Percentiles rank a stretch among this genome's conserved stretches.
Evolutionary conservation across 2,888 invertebrate species (phyloP).

Genomic region (Latheticus oryzae): DNA sequence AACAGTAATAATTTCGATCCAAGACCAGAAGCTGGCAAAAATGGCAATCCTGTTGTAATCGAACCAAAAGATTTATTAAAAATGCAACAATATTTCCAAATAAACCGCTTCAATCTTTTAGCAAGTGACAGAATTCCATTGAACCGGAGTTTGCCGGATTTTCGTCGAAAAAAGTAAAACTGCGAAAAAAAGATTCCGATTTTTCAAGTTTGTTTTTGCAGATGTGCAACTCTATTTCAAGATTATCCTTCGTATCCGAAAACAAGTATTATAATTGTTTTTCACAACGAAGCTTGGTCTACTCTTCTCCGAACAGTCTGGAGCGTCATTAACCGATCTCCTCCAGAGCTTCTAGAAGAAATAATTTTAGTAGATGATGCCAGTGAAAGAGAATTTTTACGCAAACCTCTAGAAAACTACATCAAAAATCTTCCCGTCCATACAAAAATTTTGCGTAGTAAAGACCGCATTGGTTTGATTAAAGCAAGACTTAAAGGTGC

Average conservation of each 20-base stretch:
- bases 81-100: conserved; percentile 82
- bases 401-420: conserved; percentile 75
- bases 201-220: conserved; percentile 59
- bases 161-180: conserved; percentile 77
- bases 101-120: conserved; percentile 89
- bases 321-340: conserved; percentile 92
- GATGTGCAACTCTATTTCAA: conserved; percentile 73
- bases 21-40: conserved; percentile 78
- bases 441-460: conserved; percentile 75
- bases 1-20: conserved; percentile 85
- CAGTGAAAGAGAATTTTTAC: conserved; percentile 80
- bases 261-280: conserved; percentile 94
- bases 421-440: conserved; percentile 72
- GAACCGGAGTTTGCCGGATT: conserved; percentile 86
- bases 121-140: conserved; percentile 90
- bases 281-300: conserved; percentile 99
- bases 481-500: conserved; percentile 86
- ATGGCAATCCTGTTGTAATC: conserved; percentile 83
- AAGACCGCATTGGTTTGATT: conserved; percentile 80
- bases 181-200: conserved; percentile 1
- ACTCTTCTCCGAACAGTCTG: conserved; percentile 94
- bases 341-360: conserved; percentile 79
- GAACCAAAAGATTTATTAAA: conserved; percentile 79
- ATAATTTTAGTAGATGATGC: conserved; percentile 92
- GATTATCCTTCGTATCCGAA: conserved; percentile 77